phyloP scores from a whole-genome alignment of 2,113 vertebrate genomes.

The Petrocephalus zakoni region DNA sequence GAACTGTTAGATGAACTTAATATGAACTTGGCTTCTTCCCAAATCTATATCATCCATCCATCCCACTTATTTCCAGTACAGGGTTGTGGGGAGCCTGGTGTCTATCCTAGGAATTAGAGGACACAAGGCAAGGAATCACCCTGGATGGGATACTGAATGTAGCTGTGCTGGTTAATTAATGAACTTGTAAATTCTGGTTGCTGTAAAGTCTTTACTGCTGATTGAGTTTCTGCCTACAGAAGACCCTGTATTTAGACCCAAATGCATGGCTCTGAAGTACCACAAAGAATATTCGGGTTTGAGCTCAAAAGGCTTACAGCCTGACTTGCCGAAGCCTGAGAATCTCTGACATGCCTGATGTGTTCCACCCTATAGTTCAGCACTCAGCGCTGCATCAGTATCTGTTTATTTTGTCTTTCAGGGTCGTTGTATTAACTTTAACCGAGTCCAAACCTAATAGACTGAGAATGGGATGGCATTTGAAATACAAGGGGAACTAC shows the following conservation, averaged over 20 bases:
- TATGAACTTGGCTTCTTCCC: background rate
- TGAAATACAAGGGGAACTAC: slow-evolving; percentile 10
- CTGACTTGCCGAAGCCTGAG: background rate
- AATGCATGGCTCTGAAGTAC: background rate
- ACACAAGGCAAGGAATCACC: background rate
- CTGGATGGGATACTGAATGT: background rate
- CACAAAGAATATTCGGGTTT: background rate
- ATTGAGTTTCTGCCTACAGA: background rate
- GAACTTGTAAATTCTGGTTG: background rate
- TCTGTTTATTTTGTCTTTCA: slow-evolving; percentile 15
- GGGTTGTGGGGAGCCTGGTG: background rate
- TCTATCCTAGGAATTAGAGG: background rate
- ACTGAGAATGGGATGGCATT: background rate
- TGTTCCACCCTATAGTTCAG: background rate
- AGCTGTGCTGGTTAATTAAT: background rate
- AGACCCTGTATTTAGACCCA: background rate
- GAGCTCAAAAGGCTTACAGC: background rate
- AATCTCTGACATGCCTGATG: background rate
- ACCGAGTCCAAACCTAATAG: slow-evolving; percentile 8
- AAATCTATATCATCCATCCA: background rate
- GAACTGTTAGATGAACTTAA: background rate
- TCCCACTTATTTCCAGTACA: background rate
- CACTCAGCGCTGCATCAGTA: background rate
- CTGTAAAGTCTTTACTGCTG: background rate
- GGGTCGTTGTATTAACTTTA: slow-evolving; percentile 25